A percentile compares a stretch with the other conserved stretches of the same genome.
phyloP scores from a whole-genome alignment of 1,140 invertebrate species.

The Conus betulinus region DNA sequence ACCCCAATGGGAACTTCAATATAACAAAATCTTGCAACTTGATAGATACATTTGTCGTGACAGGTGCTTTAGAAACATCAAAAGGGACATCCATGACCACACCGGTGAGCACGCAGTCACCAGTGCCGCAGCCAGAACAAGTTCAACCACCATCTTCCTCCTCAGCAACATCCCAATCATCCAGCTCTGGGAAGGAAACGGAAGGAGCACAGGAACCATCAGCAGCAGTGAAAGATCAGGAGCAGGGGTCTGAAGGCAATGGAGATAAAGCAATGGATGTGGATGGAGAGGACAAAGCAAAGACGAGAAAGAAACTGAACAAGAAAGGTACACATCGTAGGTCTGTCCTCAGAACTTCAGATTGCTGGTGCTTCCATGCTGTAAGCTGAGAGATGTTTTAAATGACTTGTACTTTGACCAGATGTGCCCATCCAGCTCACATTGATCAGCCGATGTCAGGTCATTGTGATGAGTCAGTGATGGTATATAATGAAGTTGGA shows the following conservation, averaged over 20 bases:
- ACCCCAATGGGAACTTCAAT: too few species aligned
- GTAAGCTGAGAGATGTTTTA: too few species aligned
- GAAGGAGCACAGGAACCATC: not conserved
- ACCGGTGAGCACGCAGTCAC: not conserved
- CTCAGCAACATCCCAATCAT: not conserved
- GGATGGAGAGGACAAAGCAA: slow-evolving; percentile 19
- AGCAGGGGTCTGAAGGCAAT: not conserved
- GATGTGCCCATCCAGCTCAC: too few species aligned
- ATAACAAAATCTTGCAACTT: too few species aligned
- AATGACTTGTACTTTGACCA: too few species aligned
- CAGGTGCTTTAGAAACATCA: not conserved
- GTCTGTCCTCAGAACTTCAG: too few species aligned
- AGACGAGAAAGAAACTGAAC: slow-evolving; percentile 33
- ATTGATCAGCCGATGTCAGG: too few species aligned
- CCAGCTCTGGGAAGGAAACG: slow-evolving; percentile 1
- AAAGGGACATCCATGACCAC: not conserved
- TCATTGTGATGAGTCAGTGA: too few species aligned
- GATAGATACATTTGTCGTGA: too few species aligned
- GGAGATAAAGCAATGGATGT: slow-evolving; percentile 16
- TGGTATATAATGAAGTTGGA: too few species aligned
- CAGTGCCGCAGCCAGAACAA: not conserved
- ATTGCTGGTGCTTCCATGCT: too few species aligned
- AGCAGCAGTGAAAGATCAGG: not conserved
- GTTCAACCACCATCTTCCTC: not conserved
- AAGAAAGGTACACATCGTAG: slow-evolving; percentile 16